These are phyloP conservation scores for Tinamus guttatus DNA, from an alignment of 2,113 vertebrate species.

Conservation along the genomic window DNA sequence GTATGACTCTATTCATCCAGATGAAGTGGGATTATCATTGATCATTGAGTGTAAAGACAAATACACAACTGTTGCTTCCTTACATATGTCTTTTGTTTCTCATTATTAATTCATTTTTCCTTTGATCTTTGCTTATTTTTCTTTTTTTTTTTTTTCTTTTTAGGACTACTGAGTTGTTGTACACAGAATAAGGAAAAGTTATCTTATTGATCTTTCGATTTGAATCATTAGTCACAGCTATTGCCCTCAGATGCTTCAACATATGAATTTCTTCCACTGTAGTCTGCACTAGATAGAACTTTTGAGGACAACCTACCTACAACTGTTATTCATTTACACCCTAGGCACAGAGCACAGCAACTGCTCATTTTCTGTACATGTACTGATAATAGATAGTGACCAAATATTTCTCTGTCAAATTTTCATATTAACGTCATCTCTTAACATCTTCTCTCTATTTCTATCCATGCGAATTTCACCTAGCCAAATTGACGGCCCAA, in stretches of 20 bases:
- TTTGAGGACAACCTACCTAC: not conserved
- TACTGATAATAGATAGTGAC: not conserved
- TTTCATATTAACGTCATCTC: not conserved
- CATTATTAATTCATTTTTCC: not conserved
- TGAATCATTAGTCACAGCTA: accelerated
- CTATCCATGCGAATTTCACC: not conserved
- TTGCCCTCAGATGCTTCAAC: not conserved
- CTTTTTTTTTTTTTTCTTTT: not conserved
- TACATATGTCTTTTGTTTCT: not conserved
- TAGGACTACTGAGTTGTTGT: not conserved
- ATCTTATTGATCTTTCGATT: not conserved
- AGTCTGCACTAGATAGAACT: not conserved
- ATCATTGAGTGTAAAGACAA: not conserved
- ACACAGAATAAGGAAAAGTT: not conserved
- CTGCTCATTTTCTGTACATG: not conserved
- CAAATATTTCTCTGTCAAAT: not conserved
- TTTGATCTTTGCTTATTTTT: not conserved
- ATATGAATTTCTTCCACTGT: not conserved
- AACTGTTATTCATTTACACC: not conserved
- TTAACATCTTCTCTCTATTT: not conserved
- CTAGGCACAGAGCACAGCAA: not conserved
- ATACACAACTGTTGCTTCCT: not conserved
- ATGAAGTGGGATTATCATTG: not conserved
- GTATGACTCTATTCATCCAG: accelerated
- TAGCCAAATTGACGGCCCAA: not conserved